These are phyloP conservation scores for Camponotus fellah DNA, from an alignment of 2,888 invertebrate genomes.

Conservation along the genomic window DNA sequence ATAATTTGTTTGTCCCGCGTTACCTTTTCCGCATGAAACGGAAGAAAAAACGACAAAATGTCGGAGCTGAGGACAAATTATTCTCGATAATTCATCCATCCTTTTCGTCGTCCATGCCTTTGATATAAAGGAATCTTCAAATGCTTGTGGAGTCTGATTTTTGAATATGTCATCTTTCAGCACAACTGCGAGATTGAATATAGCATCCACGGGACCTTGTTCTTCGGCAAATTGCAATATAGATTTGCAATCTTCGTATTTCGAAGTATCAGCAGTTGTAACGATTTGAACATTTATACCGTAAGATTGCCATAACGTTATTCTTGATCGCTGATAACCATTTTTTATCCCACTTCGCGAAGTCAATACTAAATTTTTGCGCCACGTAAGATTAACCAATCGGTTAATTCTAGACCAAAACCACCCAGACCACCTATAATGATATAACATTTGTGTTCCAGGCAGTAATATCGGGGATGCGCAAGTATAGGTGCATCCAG, in stretches of 20 bases:
- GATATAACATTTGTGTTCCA: conserved; percentile 87
- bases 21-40: conserved; percentile 85
- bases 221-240: conserved; percentile 88
- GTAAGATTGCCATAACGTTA: conserved; percentile 90
- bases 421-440: conserved; percentile 95
- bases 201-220: conserved; percentile 88
- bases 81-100: conserved; percentile 87
- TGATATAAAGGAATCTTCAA: conserved; percentile 86
- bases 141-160: conserved; percentile 86
- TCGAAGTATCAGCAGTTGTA: conserved; percentile 90
- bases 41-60: conserved; percentile 90
- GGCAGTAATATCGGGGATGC: conserved; percentile 86
- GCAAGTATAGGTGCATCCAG: conserved; percentile 81
- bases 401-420: conserved; percentile 95
- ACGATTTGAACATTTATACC: conserved; percentile 90
- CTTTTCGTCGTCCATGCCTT: conserved; percentile 88
- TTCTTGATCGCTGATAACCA: conserved; percentile 93
- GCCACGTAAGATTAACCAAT: conserved; percentile 94
- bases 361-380: conserved; percentile 92
- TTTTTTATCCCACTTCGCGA: conserved; percentile 93
- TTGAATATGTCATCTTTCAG: conserved; percentile 87
- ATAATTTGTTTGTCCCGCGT: conserved; percentile 87
- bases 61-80: conserved; percentile 84
- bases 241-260: conserved; percentile 89
- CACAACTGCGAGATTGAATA: conserved; percentile 90